These are phyloP conservation scores for Pardalotus punctatus DNA, from an alignment of 2,113 vertebrate species.

Conservation along the genomic window DNA sequence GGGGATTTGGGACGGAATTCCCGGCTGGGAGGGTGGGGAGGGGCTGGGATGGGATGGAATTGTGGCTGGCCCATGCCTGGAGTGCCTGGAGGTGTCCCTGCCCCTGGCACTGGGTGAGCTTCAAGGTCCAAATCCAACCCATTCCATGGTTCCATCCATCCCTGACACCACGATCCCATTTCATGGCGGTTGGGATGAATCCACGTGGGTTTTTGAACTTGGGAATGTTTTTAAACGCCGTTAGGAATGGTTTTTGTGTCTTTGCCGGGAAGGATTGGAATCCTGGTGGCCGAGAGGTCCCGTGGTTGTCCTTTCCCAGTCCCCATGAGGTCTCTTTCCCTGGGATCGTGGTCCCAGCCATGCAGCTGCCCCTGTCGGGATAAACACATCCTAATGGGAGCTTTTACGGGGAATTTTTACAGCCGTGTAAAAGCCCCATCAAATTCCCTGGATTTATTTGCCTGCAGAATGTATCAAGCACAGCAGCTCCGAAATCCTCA, in stretches of 20 bases:
- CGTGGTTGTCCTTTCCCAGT: neutral
- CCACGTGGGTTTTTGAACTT: neutral
- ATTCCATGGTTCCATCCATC: neutral
- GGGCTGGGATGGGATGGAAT: neutral
- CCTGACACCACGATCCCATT: accelerated
- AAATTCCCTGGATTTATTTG: neutral
- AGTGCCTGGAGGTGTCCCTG: neutral
- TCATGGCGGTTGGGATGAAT: neutral
- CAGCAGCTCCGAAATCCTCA: neutral
- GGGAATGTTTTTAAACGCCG: neutral
- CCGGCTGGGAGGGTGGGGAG: accelerated
- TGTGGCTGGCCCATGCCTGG: neutral
- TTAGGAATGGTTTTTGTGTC: neutral
- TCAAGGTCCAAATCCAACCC: neutral
- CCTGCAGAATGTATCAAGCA: neutral
- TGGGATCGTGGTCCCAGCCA: neutral
- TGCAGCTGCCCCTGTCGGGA: neutral
- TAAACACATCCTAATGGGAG: neutral
- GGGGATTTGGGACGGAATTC: neutral
- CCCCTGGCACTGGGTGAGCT: neutral
- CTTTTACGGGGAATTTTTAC: neutral
- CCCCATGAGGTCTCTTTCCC: neutral
- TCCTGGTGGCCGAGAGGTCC: neutral
- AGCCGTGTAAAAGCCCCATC: neutral
- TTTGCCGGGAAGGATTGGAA: neutral